Evolutionary conservation across 2,113 vertebrate genomes (phyloP).

Genomic region (Pelmatolapia mariae): DNA sequence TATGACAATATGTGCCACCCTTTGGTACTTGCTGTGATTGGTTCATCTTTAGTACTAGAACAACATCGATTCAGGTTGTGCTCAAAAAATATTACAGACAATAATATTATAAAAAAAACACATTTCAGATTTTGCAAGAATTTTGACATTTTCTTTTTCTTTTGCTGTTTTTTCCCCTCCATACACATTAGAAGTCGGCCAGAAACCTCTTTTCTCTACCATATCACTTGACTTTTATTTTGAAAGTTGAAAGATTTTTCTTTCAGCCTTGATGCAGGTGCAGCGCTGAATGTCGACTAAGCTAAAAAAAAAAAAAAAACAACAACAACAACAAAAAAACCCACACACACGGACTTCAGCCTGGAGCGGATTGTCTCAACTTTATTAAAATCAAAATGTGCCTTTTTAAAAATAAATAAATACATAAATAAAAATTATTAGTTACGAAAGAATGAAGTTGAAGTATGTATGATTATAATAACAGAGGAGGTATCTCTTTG

Average conservation of each 20-base stretch:
- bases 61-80: background rate
- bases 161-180: background rate
- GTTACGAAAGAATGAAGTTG: background rate
- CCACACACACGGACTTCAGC: background rate
- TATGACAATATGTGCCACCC: background rate
- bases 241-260: background rate
- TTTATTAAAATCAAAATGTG: background rate
- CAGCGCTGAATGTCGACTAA: background rate
- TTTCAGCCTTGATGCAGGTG: background rate
- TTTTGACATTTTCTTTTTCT: background rate
- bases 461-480: background rate
- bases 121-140: background rate
- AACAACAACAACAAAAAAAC: accelerated
- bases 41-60: background rate
- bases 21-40: background rate
- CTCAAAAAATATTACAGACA: background rate
- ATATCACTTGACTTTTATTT: background rate
- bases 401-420: background rate
- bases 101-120: background rate
- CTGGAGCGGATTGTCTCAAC: background rate
- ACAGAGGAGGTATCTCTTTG: background rate
- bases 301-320: accelerated
- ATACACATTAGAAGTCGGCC: background rate
- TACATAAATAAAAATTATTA: background rate
- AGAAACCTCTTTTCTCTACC: background rate